phyloP scores from a whole-genome alignment of 2,888 invertebrate species.

The Toxonevra muliebris region DNA sequence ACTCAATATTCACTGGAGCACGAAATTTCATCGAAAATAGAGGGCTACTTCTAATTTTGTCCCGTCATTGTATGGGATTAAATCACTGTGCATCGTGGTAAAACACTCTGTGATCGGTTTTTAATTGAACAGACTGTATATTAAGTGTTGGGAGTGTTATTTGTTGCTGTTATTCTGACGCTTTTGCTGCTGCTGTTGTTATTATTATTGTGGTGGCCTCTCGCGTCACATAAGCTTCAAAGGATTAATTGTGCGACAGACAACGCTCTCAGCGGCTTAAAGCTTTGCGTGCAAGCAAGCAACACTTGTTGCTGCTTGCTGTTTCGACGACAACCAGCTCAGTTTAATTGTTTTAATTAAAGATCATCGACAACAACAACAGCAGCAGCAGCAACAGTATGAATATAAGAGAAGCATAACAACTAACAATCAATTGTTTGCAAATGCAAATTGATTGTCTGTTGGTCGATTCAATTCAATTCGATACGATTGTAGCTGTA shows the following conservation, averaged over 20 bases:
- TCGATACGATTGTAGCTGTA: too few species aligned
- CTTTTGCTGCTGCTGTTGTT: background rate
- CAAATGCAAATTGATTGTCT: too few species aligned
- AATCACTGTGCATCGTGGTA: too few species aligned
- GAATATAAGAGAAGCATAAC: background rate
- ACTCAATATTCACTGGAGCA: too few species aligned
- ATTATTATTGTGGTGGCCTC: background rate
- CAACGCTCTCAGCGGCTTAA: background rate
- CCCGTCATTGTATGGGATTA: too few species aligned
- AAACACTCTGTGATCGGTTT: too few species aligned
- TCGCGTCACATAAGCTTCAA: background rate
- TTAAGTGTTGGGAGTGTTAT: too few species aligned
- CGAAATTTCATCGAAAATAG: too few species aligned
- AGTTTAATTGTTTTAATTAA: slow-evolving; percentile 35
- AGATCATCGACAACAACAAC: slow-evolving; percentile 13
- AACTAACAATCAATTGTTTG: slow-evolving; percentile 6
- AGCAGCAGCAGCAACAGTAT: slow-evolving; percentile 5
- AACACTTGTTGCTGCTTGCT: background rate
- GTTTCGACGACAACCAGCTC: slow-evolving; percentile 12
- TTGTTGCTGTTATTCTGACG: background rate
- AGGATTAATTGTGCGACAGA: background rate
- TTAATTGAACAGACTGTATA: too few species aligned
- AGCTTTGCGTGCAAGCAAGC: background rate
- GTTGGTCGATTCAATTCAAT: too few species aligned
- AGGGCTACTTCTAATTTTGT: too few species aligned